Evolutionary conservation across 2,888 invertebrate species (phyloP), one percentile per base, ranked within the genome.

Genomic region (Caradrina kadenii): DNA sequence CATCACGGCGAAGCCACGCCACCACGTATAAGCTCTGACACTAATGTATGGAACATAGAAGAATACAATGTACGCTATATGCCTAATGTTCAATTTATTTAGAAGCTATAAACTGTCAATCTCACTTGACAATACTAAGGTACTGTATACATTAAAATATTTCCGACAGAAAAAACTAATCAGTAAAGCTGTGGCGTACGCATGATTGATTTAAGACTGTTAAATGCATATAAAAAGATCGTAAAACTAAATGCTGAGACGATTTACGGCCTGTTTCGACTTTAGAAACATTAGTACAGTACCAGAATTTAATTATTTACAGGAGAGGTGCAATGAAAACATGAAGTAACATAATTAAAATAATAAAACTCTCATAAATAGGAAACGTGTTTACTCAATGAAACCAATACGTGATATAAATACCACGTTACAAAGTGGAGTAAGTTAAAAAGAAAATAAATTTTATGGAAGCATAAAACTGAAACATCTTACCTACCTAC

Each of bases 1-100:
- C 83, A 90, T 90, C 88, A 89, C 84, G 60, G 70, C 66, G 76
- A 69, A 79, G 66, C 55, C 69, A 75, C 22, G 53, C 5, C 45
- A 45, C 50, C 45, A 70, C 70, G 69, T 64, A 67, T 68, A 69
- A 70, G 68, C 63, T 76, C 58, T 74, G 76, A 79, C 80, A 79
- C 61, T 80, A 71, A 81, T 82, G 60, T 82, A 82, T 74, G 64
- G 50, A 45, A 45, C 58, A 49, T 42, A 66, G 31, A 31, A 48
- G 49, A 35, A 52, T 13, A 79, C 72, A 77, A 67, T 70, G 71
- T 54, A 21, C 62, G 35, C 49, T 60, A 64, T 35, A 48, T 56
- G 52, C 54, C 56, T 64, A 79, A 69, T 67, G 54, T 53, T 62
- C 63, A 71, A 74, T 74, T 70, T 79, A 79, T 68, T 68, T 63